A percentile compares a stretch with the other conserved stretches of the same genome.
Evolutionary conservation across 2,113 vertebrate species (phyloP).

Genomic region (Colinus virginianus): DNA sequence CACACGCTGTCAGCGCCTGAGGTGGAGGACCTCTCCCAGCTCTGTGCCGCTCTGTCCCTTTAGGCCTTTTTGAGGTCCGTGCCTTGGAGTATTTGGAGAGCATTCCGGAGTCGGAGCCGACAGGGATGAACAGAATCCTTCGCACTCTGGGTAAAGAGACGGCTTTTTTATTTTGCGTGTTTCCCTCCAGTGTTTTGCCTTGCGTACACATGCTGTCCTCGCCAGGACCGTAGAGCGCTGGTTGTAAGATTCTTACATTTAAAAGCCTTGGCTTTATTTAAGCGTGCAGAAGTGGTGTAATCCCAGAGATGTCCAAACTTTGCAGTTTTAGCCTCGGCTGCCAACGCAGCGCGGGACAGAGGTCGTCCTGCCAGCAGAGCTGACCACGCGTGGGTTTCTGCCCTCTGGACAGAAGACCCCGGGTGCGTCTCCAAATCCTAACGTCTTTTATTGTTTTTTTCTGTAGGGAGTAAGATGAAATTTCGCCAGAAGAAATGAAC

Average conservation of each 20-base stretch:
- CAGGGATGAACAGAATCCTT: slow-evolving; percentile 92
- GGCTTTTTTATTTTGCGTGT: neutral
- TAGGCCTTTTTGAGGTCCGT: slow-evolving; percentile 94
- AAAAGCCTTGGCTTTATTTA: neutral
- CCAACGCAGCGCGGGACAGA: rapidly evolving
- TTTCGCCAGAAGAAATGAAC: slow-evolving; percentile 81
- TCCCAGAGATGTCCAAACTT: neutral
- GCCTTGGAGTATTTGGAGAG: slow-evolving; percentile 90
- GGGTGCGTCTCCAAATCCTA: neutral
- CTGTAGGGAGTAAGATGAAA: slow-evolving; percentile 81
- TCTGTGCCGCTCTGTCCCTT: neutral
- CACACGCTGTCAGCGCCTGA: neutral
- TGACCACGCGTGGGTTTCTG: neutral
- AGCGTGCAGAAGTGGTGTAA: neutral
- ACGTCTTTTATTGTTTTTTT: neutral
- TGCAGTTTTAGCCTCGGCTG: too few relatives aligned
- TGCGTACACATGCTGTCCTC: neutral
- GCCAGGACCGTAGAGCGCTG: rapidly evolving
- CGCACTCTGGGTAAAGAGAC: slow-evolving; percentile 90
- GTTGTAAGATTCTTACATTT: neutral
- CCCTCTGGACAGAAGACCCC: neutral
- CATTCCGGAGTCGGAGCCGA: slow-evolving; percentile 86
- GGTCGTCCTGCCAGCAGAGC: rapidly evolving
- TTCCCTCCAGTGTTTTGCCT: neutral
- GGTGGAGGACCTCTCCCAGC: neutral